Conservation (phyloP, 2,888 invertebrate genomes). For the Synanthedon vespiformis region DNA sequence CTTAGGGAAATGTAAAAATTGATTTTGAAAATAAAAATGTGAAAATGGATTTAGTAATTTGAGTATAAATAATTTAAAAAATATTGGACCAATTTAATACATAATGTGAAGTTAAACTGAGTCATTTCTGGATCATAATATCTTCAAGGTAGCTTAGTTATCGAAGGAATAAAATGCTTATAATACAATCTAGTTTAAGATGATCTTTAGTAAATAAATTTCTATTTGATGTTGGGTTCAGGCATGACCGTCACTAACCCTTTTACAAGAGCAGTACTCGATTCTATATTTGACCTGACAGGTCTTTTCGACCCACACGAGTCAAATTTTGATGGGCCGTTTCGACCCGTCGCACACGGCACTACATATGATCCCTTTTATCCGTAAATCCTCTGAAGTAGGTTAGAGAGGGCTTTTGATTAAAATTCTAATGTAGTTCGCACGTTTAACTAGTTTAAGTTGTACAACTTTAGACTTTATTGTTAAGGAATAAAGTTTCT, state of each 20-base stretch:
- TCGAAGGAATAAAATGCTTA: no score
- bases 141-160: no score
- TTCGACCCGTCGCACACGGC: constrained; percentile 1
- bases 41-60: no score
- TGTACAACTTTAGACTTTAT: no score
- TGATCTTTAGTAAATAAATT: constrained; percentile 1
- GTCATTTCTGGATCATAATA: no score
- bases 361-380: constrained; percentile 1
- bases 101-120: no score
- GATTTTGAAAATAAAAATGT: no score
- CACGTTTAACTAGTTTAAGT: not conserved
- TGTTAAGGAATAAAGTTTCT: no score
- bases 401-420: constrained; percentile 5
- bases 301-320: constrained; percentile 1
- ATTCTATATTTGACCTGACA: constrained; percentile 1
- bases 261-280: not conserved
- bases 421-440: not conserved
- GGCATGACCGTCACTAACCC: not conserved
- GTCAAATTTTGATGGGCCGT: constrained; percentile 1
- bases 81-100: no score
- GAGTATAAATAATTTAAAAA: no score
- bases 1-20: no score
- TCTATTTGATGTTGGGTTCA: constrained; percentile 1
- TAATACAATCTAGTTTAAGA: not conserved
- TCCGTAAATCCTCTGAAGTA: constrained; percentile 8